Evolutionary conservation across 2,797 vertebrate genomes (phyloP), one percentile per base, ranked within the genome.

Genomic region (Coranthus polyacanthus): DNA sequence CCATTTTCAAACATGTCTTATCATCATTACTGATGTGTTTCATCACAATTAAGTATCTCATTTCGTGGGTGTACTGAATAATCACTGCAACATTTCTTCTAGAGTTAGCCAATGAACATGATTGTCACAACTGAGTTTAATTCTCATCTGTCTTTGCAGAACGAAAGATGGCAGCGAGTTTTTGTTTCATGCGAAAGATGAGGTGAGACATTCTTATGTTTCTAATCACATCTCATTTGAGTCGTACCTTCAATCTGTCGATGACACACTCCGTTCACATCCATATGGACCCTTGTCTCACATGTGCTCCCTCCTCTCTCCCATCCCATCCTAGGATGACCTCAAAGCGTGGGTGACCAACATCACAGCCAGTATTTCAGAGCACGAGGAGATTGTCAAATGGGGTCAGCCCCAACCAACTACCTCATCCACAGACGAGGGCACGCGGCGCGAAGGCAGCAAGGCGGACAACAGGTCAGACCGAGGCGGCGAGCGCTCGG

Each of bases 171-270:
- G 96, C 46, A 96, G 95, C 1, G 96, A 97, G 83, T 97, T 96
- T 90, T 92, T 98, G 73, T 96, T 98, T 75, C 97, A 98, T 68
- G 95, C 97, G 79, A 98, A 96, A 93, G 97, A 98, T 63, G 96
- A 97, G 96, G 97, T 98, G 72, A 94, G 93, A 66, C 16, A 7
- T 56, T 55, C 6, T 26, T 34, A n/a, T n/a, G 3, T 62, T 69
- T 66, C 3, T 50, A 0, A 5, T 41, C 15, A 12, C 13, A 21
- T 15, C 21, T 46, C 15, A 6, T n/a, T 9, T 12, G 1, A 12
- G 4, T 22, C 13, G 1, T 12, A 44, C 5, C 13, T 42, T 57
- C 20, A 15, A 16, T 54, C 41, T 29, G 11, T 32, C 1, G 1
- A 9, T 51, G n/a, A n/a, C n/a, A n/a, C n/a, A n/a, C n/a, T 29